Conservation (phyloP, 2,113 vertebrate species). For the Hemiscyllium ocellatum region DNA sequence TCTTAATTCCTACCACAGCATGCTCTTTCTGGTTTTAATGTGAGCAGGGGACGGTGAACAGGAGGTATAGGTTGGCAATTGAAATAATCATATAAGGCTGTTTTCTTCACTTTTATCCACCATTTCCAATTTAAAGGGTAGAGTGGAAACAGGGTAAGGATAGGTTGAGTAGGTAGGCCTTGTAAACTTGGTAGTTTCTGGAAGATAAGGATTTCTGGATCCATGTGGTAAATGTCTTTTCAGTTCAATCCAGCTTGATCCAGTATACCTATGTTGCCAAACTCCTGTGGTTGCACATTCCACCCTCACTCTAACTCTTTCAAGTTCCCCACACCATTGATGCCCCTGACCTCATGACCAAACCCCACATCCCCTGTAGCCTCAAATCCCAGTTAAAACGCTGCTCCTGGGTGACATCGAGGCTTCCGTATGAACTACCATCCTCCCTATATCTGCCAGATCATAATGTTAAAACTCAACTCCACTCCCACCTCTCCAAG, state of each 20-base stretch:
- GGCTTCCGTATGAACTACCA: background rate
- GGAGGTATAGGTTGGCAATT: background rate
- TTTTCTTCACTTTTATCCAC: background rate
- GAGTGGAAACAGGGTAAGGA: too few species aligned
- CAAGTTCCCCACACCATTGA: background rate
- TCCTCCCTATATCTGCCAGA: background rate
- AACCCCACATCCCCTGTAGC: background rate
- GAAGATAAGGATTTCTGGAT: background rate
- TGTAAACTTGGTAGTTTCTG: background rate
- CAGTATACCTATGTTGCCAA: background rate
- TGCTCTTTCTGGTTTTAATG: background rate
- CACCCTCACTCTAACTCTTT: background rate
- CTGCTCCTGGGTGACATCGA: background rate
- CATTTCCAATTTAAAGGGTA: background rate
- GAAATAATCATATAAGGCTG: background rate
- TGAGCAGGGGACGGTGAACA: background rate
- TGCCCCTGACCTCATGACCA: background rate
- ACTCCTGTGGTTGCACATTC: background rate
- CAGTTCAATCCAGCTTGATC: background rate
- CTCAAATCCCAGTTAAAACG: too few species aligned
- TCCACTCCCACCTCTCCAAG: too few species aligned
- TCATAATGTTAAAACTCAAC: background rate
- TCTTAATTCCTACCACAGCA: background rate
- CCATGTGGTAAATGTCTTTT: background rate
- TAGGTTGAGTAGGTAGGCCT: background rate